Conservation (phyloP, 2,113 vertebrate genomes). For the Bambusicola thoracicus region DNA sequence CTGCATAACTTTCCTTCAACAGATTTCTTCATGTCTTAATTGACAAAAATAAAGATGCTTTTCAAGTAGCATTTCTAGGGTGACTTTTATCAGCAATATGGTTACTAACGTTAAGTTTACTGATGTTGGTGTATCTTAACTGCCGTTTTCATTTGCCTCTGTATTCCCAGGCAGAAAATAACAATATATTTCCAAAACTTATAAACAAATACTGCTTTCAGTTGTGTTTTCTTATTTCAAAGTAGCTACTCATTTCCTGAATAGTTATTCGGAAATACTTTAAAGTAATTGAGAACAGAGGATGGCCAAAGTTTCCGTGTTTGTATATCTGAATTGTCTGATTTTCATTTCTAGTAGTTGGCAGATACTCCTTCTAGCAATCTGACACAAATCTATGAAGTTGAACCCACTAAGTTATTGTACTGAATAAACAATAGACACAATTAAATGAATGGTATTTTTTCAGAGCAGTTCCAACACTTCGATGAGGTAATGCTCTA, state of each 20-base stretch:
- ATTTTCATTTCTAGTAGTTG: neutral
- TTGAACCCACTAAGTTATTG: neutral
- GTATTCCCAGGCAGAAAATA: neutral
- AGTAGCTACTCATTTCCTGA: neutral
- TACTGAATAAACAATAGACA: neutral
- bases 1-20: neutral
- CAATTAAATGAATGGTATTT: neutral
- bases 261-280: neutral
- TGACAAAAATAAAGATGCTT: neutral
- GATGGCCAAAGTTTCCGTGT: neutral
- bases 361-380: conserved; percentile 8
- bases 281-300: neutral
- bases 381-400: neutral
- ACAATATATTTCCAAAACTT: neutral
- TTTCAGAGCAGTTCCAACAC: neutral
- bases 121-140: neutral
- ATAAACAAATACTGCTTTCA: neutral
- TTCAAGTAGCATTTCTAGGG: neutral
- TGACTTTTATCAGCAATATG: neutral
- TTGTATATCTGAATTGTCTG: neutral
- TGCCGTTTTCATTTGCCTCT: neutral
- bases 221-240: neutral
- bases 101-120: neutral
- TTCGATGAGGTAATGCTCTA: neutral
- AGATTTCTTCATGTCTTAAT: neutral